A percentile compares a stretch with the other conserved stretches of the same genome.
phyloP scores from a whole-genome alignment of 2,888 invertebrate species.

The Xanthorhoe spadicearia region DNA sequence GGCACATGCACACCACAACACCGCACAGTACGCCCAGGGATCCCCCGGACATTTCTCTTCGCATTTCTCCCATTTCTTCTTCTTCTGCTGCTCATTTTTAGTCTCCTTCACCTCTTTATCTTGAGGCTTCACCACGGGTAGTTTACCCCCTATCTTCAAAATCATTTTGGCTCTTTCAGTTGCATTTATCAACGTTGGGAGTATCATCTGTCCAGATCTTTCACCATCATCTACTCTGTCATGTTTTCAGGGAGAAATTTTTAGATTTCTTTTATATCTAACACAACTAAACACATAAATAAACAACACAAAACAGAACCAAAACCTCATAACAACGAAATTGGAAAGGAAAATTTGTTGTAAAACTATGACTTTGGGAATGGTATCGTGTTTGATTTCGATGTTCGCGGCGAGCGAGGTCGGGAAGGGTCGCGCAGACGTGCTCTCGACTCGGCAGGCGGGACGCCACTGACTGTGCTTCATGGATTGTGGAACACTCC shows the following conservation, averaged over 20 bases:
- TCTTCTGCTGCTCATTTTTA: constrained; percentile 62
- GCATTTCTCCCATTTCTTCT: constrained; percentile 70
- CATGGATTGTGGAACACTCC: constrained; percentile 46
- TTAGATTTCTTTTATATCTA: constrained; percentile 1
- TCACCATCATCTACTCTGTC: constrained; percentile 37
- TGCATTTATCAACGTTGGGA: constrained; percentile 36
- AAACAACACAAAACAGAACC: constrained; percentile 31
- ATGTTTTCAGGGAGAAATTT: constrained; percentile 13
- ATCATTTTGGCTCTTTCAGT: constrained; percentile 64
- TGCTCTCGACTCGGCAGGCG: constrained; percentile 63
- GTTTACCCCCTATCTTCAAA: constrained; percentile 75
- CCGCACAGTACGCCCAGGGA: constrained; percentile 77
- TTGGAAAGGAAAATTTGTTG: constrained; percentile 15
- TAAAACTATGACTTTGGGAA: constrained; percentile 38
- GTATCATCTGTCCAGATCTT: constrained; percentile 53
- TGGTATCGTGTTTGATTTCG: constrained; percentile 74
- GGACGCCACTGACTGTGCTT: constrained; percentile 65
- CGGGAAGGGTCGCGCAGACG: constrained; percentile 43
- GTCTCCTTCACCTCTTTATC: constrained; percentile 58
- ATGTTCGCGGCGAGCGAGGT: constrained; percentile 42
- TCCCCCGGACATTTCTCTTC: constrained; percentile 71
- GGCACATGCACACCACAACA: constrained; percentile 87
- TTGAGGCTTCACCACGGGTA: constrained; percentile 55
- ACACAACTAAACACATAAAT: constrained; percentile 30
- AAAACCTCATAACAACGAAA: constrained; percentile 24